Evolutionary conservation across 2,888 invertebrate genomes (phyloP).

Genomic region (Patella pellucida): DNA sequence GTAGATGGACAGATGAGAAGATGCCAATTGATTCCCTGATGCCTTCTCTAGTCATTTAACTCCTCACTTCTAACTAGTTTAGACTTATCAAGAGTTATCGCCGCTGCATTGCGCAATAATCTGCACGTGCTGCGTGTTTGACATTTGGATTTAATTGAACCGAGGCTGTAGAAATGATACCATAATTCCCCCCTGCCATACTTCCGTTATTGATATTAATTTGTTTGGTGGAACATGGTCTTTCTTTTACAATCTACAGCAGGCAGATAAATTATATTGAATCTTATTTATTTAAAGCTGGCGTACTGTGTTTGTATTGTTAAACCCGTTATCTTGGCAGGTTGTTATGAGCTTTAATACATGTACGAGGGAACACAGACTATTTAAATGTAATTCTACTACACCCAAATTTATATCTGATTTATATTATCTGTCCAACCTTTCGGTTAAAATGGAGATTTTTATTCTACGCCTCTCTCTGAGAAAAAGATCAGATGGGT

Average conservation of each 20-base stretch:
- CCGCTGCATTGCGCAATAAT: neutral
- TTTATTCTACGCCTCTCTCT: neutral
- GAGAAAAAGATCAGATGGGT: neutral
- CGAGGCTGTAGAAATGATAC: neutral
- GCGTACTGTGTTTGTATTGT: neutral
- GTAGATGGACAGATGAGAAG: no score
- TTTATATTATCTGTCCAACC: neutral
- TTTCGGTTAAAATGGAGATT: neutral
- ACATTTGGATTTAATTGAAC: conserved; percentile 5
- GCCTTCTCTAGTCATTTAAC: no score
- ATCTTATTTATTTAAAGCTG: no score
- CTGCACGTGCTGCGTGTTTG: conserved; percentile 7
- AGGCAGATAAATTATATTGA: no score
- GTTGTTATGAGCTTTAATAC: neutral
- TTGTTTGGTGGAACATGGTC: neutral
- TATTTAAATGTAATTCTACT: neutral
- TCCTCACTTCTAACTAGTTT: no score
- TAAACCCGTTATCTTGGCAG: neutral
- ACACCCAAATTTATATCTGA: neutral
- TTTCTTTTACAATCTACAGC: neutral
- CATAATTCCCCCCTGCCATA: conserved; percentile 1
- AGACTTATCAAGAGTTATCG: neutral
- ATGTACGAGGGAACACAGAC: neutral
- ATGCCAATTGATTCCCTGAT: no score
- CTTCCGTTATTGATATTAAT: neutral